Conservation (phyloP, 2,113 vertebrate genomes). For the Antigone vipio region DNA sequence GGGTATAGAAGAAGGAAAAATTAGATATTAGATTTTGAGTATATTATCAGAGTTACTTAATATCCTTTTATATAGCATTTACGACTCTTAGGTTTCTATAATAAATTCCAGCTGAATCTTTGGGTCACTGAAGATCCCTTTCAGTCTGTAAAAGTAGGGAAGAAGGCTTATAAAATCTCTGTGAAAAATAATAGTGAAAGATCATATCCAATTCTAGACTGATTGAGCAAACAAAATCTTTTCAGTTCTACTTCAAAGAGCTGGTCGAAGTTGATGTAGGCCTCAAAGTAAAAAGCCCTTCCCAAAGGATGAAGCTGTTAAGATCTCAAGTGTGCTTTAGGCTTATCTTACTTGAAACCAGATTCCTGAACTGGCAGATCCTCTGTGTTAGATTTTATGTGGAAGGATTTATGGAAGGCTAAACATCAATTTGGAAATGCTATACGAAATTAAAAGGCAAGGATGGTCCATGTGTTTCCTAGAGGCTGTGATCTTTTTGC, state of each 20-base stretch:
- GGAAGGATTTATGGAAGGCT: neutral
- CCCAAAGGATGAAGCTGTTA: neutral
- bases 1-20: neutral
- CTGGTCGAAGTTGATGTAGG: neutral
- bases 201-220: neutral
- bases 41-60: neutral
- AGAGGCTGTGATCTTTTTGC: neutral
- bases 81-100: neutral
- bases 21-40: neutral
- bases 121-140: neutral
- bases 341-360: neutral
- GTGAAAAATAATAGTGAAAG: neutral
- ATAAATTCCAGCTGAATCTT: neutral
- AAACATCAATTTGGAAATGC: neutral
- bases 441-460: neutral
- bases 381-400: neutral
- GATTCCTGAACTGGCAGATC: neutral
- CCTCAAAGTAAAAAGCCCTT: neutral
- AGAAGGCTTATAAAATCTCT: neutral
- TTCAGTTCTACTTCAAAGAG: neutral
- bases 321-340: neutral
- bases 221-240: neutral
- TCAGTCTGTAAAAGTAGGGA: neutral
- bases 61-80: neutral
- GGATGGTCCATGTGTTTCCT: neutral